Evolutionary conservation across 2,888 invertebrate species (phyloP).

Genomic region (Conchocele bisecta): DNA sequence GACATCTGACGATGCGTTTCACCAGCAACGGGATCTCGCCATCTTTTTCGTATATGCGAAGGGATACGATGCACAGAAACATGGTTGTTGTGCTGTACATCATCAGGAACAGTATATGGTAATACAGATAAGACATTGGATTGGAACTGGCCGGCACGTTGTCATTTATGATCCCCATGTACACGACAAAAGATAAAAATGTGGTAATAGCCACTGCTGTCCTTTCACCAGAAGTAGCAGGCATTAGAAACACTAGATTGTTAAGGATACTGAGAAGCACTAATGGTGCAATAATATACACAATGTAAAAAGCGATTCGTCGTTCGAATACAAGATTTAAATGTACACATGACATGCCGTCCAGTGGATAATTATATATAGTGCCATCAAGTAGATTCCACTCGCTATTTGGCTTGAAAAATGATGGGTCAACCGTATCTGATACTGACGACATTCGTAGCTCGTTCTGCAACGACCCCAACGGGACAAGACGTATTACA

Average conservation of each 20-base stretch:
- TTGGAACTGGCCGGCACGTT: neutral
- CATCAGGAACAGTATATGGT: neutral
- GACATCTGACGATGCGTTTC: neutral
- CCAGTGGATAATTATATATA: neutral
- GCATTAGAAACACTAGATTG: neutral
- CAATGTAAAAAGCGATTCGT: neutral
- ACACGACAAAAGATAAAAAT: neutral
- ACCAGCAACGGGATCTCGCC: neutral
- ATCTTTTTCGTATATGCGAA: neutral
- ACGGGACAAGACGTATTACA: neutral
- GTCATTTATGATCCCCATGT: neutral
- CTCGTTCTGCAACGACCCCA: neutral
- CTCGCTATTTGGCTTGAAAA: neutral
- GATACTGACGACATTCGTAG: neutral
- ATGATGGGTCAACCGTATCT: neutral
- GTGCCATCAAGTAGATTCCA: neutral
- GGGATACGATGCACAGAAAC: neutral
- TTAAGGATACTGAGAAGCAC: neutral
- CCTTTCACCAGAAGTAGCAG: neutral
- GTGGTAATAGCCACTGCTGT: neutral
- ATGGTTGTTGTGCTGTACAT: neutral
- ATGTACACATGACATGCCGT: neutral
- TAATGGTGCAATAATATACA: neutral
- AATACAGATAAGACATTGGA: neutral
- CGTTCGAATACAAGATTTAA: neutral